Conservation (phyloP, 2,888 invertebrate genomes). For the Autographa gamma region DNA sequence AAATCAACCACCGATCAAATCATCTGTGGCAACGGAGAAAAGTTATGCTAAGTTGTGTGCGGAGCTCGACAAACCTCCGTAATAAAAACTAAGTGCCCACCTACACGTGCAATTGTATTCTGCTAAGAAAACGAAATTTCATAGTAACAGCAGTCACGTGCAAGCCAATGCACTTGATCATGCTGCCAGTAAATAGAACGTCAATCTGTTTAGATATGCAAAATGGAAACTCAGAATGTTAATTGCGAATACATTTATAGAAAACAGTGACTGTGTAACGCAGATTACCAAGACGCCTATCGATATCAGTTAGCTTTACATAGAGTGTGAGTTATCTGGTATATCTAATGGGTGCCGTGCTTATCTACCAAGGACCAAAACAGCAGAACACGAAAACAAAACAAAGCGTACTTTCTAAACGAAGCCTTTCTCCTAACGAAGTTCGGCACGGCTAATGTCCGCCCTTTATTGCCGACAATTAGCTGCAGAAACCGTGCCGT, state of each 20-base stretch:
- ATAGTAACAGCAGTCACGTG: slow-evolving; percentile 65
- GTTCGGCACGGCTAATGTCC: slow-evolving; percentile 73
- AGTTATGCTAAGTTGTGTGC: slow-evolving; percentile 48
- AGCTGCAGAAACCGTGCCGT: slow-evolving; percentile 64
- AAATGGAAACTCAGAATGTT: slow-evolving; percentile 75
- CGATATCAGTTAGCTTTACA: slow-evolving; percentile 46
- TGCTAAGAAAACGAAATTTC: slow-evolving; percentile 67
- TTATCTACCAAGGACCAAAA: slow-evolving; percentile 72
- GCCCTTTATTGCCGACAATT: slow-evolving; percentile 78
- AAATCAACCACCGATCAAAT: slow-evolving; percentile 70
- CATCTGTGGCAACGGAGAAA: slow-evolving; percentile 59
- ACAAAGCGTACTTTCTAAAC: slow-evolving; percentile 82
- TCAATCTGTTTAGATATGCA: slow-evolving; percentile 74
- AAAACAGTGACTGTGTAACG: slow-evolving; percentile 63
- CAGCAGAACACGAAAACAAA: slow-evolving; percentile 76
- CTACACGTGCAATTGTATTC: slow-evolving; percentile 52
- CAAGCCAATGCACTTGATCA: slow-evolving; percentile 65
- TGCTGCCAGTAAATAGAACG: slow-evolving; percentile 71
- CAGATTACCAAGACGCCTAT: slow-evolving; percentile 64
- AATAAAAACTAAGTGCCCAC: slow-evolving; percentile 26
- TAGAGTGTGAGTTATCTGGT: slow-evolving; percentile 57
- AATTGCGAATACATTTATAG: slow-evolving; percentile 75
- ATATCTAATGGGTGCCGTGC: slow-evolving; percentile 62
- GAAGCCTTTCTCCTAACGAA: slow-evolving; percentile 80
- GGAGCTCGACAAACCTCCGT: slow-evolving; percentile 14